Base-by-base conservation (phyloP, 2,888 invertebrate genomes). In the Cerceris ruficornis region DNA sequence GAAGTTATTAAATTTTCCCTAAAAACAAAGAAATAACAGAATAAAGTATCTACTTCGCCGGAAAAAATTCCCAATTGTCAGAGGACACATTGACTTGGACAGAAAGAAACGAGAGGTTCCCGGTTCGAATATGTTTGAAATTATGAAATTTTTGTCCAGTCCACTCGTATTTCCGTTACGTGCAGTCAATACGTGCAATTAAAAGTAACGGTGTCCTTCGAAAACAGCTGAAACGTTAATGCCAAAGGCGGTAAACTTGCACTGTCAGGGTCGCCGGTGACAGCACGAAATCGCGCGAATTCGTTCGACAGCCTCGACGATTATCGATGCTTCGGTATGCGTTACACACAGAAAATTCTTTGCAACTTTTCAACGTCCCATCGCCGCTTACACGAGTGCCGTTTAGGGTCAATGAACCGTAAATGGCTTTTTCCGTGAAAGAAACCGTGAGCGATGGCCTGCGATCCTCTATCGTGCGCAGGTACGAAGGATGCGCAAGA, bases 221-320 rank as follows among this genome's bases (percentile, higher is more conserved):
- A 62, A 50, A 62, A 50, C 28, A 50, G 62, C 42, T 62, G 62
- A 14, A 62, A 62, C 7, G 8, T n/a, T 49, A 50, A 28, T 62
- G 62, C 50, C 7, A 50, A 7, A 41, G 28, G 62, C 62, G 14
- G 28, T 7, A 11, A 62, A 62, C 50, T n/a, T 4, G 55, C 17
- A 55, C 28, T 8, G 50, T 62, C 62, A 28, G 28, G 50, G 62
- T 13, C 50, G 7, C 9, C 17, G 17, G 39, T 62, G 39, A 62
- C 39, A 17, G 17, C 28, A 6, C 49, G 62, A 62, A 49, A 62
- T 50, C 50, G 62, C 39, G 50, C 62, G 50, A 62, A 50, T 50
- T 28, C 62, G 50, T 28, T 5, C 62, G 49, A 62, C 39, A 28
- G 14, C 39, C 62, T 49, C 50, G n/a, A 1, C 39, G 39, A 50